Evolutionary conservation across 2,888 invertebrate genomes (phyloP), one percentile per base, ranked within the genome.

Genomic region (Drosophila planitibia): DNA sequence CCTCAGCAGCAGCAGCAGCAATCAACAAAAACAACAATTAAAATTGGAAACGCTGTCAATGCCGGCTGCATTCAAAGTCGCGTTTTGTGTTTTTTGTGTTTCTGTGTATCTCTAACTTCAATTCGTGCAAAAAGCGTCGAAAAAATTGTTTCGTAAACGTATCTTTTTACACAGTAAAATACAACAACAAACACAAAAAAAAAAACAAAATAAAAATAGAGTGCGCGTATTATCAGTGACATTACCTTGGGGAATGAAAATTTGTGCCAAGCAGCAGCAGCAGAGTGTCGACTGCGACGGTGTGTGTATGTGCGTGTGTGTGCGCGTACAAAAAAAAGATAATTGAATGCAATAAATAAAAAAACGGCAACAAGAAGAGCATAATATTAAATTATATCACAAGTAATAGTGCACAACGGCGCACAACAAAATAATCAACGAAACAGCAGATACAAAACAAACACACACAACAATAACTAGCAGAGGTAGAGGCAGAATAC

Each of bases 381-480:
- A 75, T 68, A 74, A 64, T 74, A 79, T 70, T 61, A 79, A 81
- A 79, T 79, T 81, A 79, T 79, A 79, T 76, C 80, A 80, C 65
- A 71, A 71, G 58, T 71, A 71, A 82, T 66, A 71, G 76, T 82
- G 82, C 80, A 82, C 64, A 79, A 68, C 55, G 68, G 61, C 54
- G 53, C 61, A 84, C 67, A 76, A 74, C 70, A 82, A 78, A 76
- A 85, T 79, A 90, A 88, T 84, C 85, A 89, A 87, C 90, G 74
- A 85, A 84, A 82, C 74, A 78, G 63, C 70, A 85, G 79, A 82
- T 81, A 80, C 75, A 85, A 82, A 81, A 79, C 70, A 82, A 81
- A 81, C 83, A 69, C 53, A 75, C 61, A 70, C 76, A 76, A 64
- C 68, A 77, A 72, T 22, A 73, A 63, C 44, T 66, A 63, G 52